Evolutionary conservation across 2,113 vertebrate species (phyloP), one percentile per base, ranked within the genome.

Genomic region (Plectropomus leopardus): DNA sequence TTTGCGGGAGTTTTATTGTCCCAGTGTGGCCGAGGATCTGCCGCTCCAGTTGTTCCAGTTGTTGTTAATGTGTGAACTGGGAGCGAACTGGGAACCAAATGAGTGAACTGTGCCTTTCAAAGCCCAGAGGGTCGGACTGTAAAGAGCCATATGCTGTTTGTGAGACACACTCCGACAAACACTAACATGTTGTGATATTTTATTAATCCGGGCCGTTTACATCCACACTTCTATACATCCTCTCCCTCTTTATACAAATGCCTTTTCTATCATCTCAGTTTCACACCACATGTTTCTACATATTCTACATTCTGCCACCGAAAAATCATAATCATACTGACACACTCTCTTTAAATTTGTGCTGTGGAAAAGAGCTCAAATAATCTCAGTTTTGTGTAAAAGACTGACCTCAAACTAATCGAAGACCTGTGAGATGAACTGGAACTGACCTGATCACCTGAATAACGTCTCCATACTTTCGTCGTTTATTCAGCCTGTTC

Each of bases 1-100:
- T 82, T 84, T 65, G 67, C 53, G 58, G 51, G 48, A 16, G 34
- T 47, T 72, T 87, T 76, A 72, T 79, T 7, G 40, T 61, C 59
- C 53, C 70, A 0, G 34, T 42, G 66, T 21, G 34, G 76, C 77
- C 0, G 24, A 54, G 53, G 71, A 57, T 78, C 82, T 78, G 78
- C 78, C 63, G 74, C 82, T 85, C 73, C 78, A 74, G 78, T 81
- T 65, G 66, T 72, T 84, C 77, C 81, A 69, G 81, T 84, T 47
- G 73, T 24, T 70, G 53, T 85, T 84, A 72, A 85, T 85, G 82
- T 34, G 70, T 19, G 65, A 68, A 78, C 78, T 63, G 86, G 82
- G 82, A 82, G 11, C 26, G 30, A 11, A 76, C 50, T 65, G 80
- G 74, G 64, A 68, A 28, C 54, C 16, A 2, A 68, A 80, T 0